Evolutionary conservation across 2,797 vertebrate species (phyloP).

Genomic region (Petrocephalus schoutedeni): DNA sequence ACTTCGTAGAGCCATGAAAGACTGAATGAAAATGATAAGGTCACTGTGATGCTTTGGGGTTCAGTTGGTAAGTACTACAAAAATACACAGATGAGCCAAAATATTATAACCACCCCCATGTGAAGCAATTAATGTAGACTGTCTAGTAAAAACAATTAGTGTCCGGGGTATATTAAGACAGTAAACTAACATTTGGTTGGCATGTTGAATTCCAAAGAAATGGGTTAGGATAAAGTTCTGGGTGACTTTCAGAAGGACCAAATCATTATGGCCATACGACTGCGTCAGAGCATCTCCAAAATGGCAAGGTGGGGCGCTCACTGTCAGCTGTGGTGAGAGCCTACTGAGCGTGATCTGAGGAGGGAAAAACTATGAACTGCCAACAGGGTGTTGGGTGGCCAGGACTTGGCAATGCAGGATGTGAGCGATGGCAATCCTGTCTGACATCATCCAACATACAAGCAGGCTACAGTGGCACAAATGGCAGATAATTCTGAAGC

Average conservation of each 20-base stretch:
- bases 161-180: neutral
- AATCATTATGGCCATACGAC: neutral
- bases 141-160: neutral
- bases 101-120: neutral
- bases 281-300: neutral
- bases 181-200: neutral
- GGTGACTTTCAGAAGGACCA: neutral
- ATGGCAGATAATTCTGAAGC: neutral
- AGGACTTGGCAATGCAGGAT: neutral
- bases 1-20: neutral
- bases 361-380: neutral
- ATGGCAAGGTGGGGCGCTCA: neutral
- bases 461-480: neutral
- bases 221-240: neutral
- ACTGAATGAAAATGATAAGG: neutral
- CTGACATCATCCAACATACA: neutral
- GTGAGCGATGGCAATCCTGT: neutral
- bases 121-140: neutral
- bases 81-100: neutral
- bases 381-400: neutral
- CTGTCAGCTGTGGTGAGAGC: neutral
- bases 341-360: neutral
- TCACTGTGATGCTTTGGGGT: neutral
- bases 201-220: neutral
- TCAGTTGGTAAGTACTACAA: neutral